Evolutionary conservation across 2,113 vertebrate species (phyloP), one percentile per base, ranked within the genome.

Genomic region (Equus quagga): DNA sequence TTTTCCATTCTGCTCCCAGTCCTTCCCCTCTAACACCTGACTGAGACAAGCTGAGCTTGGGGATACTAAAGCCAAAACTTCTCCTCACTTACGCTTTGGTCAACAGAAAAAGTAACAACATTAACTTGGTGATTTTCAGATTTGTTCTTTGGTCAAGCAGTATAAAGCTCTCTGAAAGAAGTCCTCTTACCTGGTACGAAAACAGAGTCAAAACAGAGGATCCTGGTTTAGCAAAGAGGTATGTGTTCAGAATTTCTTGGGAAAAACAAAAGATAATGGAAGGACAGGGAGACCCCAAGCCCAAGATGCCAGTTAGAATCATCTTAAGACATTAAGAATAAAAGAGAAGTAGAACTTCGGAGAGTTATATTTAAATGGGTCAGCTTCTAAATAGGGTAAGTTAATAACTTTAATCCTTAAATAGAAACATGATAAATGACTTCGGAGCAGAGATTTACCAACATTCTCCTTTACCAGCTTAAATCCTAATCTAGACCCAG

Each of bases 111-210:
- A 62, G 6, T 0, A 95, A 95, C 44, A 93, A 79, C 41, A 88
- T 84, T 46, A 88, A 96, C 92, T 58, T 7, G 70, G 87, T 94
- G 75, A 60, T 28, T 60, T 93, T 95, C 65, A 60, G 95, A 89
- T 88, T 31, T 84, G 69, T 67, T 98, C 97, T 98, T 97, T 98
- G 98, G 97, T 97, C 83, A 96, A 88, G 80, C 79, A 90, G 56
- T 88, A 81, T 83, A 94, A 94, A 98, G 92, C 96, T 96, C 81
- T 86, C 41, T 36, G 76, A 93, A 91, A 85, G 58, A 89, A 62
- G 60, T 80, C 72, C 65, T 75, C 69, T 96, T 76, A 56, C 95
- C 67, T 64, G 31, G 69, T 26, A 94, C 80, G 70, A 86, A 95
- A 92, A 93, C 26, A 83, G 26, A 89, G 60, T 60, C 26, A 44